A percentile compares a stretch with the other conserved stretches of the same genome.
Conservation (phyloP, 2,888 invertebrate genomes). For the Merodon equestris region DNA sequence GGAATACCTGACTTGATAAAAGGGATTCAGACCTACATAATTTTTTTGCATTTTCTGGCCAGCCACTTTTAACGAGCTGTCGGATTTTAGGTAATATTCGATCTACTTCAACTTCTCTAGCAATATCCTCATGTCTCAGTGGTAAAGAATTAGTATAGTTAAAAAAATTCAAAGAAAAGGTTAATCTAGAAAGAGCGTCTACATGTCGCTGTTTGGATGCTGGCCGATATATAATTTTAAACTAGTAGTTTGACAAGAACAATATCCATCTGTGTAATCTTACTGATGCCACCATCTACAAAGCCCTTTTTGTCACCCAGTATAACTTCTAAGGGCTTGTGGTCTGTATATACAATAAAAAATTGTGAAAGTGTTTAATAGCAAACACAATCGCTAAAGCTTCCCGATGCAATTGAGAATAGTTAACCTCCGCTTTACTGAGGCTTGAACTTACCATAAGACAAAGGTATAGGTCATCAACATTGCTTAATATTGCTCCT, state of each 20-base stretch:
- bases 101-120: background rate
- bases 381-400: conserved; percentile 14
- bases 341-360: conserved; percentile 39
- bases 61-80: conserved; percentile 1
- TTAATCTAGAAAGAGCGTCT: conserved; percentile 43
- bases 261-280: conserved; percentile 56
- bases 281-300: conserved; percentile 41
- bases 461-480: conserved; percentile 9
- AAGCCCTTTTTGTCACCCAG: conserved; percentile 53
- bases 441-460: background rate
- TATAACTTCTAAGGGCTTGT: conserved; percentile 46
- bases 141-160: conserved; percentile 3
- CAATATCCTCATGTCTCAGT: conserved; percentile 1
- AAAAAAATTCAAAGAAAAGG: conserved; percentile 20
- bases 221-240: conserved; percentile 16
- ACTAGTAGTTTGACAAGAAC: conserved; percentile 53
- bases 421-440: too few species aligned
- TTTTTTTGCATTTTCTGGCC: conserved; percentile 8
- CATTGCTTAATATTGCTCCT: background rate
- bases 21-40: background rate
- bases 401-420: too few species aligned
- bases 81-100: background rate
- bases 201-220: conserved; percentile 38
- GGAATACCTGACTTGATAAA: conserved; percentile 9
- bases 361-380: conserved; percentile 5